Percentiles rank a stretch among this genome's conserved stretches.
phyloP scores from a whole-genome alignment of 2,888 invertebrate genomes.

The Leucania comma region DNA sequence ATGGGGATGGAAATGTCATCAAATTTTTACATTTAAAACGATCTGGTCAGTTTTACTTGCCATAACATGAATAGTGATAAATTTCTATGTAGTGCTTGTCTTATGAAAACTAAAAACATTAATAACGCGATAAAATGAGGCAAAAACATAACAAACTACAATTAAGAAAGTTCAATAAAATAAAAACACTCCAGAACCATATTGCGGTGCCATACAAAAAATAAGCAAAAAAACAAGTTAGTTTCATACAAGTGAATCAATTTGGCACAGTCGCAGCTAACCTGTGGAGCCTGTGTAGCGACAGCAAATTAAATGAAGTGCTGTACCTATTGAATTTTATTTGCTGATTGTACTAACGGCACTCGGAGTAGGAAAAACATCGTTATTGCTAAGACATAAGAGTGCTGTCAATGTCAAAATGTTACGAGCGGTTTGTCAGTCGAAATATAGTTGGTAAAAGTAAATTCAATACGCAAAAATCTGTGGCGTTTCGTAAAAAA shows the following conservation, averaged over 20 bases:
- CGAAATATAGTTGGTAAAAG: constrained; percentile 7
- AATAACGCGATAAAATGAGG: not conserved
- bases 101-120: too few relatives aligned
- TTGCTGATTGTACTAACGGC: constrained; percentile 37
- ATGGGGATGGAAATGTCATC: too few relatives aligned
- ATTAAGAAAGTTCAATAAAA: constrained; percentile 21
- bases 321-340: constrained; percentile 59
- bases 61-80: too few relatives aligned
- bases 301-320: constrained; percentile 62
- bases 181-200: constrained; percentile 1
- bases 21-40: too few relatives aligned
- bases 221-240: constrained; percentile 11
- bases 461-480: constrained; percentile 3
- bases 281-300: constrained; percentile 65
- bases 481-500: not conserved
- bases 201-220: constrained; percentile 19
- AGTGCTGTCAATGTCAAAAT: not conserved
- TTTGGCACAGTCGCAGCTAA: constrained; percentile 64
- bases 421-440: constrained; percentile 8
- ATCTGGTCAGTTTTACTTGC: too few relatives aligned
- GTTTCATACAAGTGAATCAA: constrained; percentile 55
- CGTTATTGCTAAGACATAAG: not conserved
- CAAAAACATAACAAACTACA: not conserved
- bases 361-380: not conserved
- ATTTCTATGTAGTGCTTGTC: too few relatives aligned